Evolutionary conservation across 2,888 invertebrate genomes (phyloP), one percentile per base, ranked within the genome.

Genomic region (Tetheella fluctuosa): DNA sequence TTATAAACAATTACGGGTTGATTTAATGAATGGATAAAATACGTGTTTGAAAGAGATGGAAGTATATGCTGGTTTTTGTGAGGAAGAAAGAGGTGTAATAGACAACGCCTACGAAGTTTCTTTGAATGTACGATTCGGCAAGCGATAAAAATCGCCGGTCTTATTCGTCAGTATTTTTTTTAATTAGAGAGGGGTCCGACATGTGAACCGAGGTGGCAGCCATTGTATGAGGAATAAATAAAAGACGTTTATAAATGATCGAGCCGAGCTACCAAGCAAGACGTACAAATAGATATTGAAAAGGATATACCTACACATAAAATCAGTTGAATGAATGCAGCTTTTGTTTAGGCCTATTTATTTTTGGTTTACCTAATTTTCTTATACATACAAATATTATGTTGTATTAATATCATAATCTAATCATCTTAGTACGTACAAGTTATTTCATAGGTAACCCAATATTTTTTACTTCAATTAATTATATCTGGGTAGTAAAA

Each of bases 121-220:
- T 86, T 88, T 83, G 84, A 84, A 81, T 86, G 83, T 85, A 86
- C 82, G 90, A 91, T 92, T 92, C 90, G 91, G 90, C 86, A 83
- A 83, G 86, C 83, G 93, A 93, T 93, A 90, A 91, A 91, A 91
- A 92, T 92, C 92, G 88, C 86, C 84, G 88, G 91, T 90, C 87
- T 92, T 89, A 93, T 93, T 93, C 93, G 93, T 93, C 90, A 84
- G 90, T 74, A 77, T 88, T 91, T n/a, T 87, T 91, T 92, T 91
- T 93, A 92, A 92, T 92, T 93, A 91, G 87, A 85, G 84, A 90
- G 90, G 90, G 91, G 86, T 85, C 85, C 71, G 81, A 81, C 88
- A 89, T 92, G 92, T 88, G 93, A 93, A 91, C 85, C 80, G 81
- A 84, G 81, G 79, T 82, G 86, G 88, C 80, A 76, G 86, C 90